phyloP scores from a whole-genome alignment of 2,888 invertebrate genomes.

The Nebria salina region DNA sequence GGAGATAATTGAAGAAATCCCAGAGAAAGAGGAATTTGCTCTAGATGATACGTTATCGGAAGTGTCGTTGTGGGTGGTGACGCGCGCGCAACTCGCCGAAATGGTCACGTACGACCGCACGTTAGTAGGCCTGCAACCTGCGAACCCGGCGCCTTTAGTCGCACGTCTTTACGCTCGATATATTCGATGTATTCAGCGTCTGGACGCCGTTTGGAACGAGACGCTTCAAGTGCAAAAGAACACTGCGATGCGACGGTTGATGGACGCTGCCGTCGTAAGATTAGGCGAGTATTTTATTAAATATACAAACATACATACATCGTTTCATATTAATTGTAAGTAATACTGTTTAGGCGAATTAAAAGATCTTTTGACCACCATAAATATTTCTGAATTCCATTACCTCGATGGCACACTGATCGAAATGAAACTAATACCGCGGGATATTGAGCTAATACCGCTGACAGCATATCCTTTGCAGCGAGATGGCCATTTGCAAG shows the following conservation, averaged over 20 bases:
- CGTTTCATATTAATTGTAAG: no score
- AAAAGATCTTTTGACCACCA: slow-evolving; percentile 64
- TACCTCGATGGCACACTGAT: slow-evolving; percentile 78
- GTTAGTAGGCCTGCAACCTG: not conserved
- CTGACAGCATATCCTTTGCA: slow-evolving; percentile 14
- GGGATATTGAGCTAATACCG: slow-evolving; percentile 68
- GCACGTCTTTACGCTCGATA: slow-evolving; percentile 13
- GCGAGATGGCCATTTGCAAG: slow-evolving; percentile 22
- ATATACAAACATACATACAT: no score
- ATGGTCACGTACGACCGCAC: not conserved
- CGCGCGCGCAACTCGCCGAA: slow-evolving; percentile 12
- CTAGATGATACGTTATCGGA: not conserved
- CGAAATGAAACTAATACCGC: slow-evolving; percentile 75
- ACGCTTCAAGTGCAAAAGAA: slow-evolving; percentile 7
- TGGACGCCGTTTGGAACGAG: slow-evolving; percentile 11
- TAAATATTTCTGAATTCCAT: slow-evolving; percentile 71
- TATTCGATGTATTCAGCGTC: not conserved
- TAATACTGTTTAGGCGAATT: slow-evolving; percentile 60
- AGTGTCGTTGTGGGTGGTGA: not conserved
- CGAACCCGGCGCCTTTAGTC: slow-evolving; percentile 5
- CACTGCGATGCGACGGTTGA: slow-evolving; percentile 29
- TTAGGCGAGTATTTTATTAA: not conserved
- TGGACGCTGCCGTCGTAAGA: slow-evolving; percentile 23
- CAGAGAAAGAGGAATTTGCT: not conserved
- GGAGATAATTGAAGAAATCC: not conserved